Evolutionary conservation across 2,888 invertebrate species (phyloP), one percentile per base, ranked within the genome.

Genomic region (Euproctis similis): DNA sequence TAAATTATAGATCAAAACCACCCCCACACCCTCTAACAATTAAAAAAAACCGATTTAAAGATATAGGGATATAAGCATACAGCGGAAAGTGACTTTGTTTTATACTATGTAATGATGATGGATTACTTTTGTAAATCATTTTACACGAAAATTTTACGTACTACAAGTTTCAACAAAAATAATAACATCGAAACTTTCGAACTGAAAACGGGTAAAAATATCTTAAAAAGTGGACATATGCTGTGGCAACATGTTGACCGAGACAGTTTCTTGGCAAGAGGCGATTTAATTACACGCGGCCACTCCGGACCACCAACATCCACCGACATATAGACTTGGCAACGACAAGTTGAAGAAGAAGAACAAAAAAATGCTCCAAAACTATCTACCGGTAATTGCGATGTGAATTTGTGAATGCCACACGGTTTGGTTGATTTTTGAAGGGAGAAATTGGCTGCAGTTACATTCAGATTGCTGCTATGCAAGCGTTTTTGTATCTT

Each of bases 331-430:
- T 48, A 47, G 31, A 46, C 39, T 52, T 49, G 51, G 49, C 54
- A 46, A 36, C 37, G 35, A n/a, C n/a, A n/a, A 35, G 22, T 36
- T 36, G 36, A 39, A 23, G 29, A 27, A 20, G 38, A 48, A 48
- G 51, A 52, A 23, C 28, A 27, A 20, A 40, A 48, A 48, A 53
- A 52, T 52, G 46, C 40, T 34, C 25, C 25, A 42, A 41, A 47
- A 49, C 46, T 35, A 45, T 44, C 36, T n/a, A n/a, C 28, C 49
- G 36, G 49, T 53, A 54, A 54, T 55, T 51, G 51, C 46, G 44
- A 53, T 49, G 49, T 49, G 52, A 54, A 54, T 51, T 54, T 51
- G 54, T 45, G 46, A 49, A 54, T 53, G 32, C 45, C 35, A 40
- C 48, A 39, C 9, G 20, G 30, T 11, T 26, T 10, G 16, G 34